Evolutionary conservation across 2,888 invertebrate genomes (phyloP), one percentile per base, ranked within the genome.

Genomic region (Melieria crassipennis): DNA sequence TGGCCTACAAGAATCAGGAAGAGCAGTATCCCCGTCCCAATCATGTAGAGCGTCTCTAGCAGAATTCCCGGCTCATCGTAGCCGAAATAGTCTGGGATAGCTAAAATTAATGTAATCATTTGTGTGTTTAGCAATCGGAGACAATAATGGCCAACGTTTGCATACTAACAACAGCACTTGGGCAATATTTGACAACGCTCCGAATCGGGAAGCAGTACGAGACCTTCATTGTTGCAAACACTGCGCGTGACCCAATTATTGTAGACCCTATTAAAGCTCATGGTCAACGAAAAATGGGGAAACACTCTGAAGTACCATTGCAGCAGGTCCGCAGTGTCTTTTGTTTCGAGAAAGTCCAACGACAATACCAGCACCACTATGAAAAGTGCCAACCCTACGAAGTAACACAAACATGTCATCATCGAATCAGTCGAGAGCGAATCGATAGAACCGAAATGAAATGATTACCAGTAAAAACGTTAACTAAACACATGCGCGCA

Each of bases 21-120:
- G 72, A 91, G 88, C 0, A 91, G 65, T 0, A 90, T 66, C 5
- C 91, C 90, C 5, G 90, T 88, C 0, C 86, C 52, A 3, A 89
- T 71, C 80, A 93, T 89, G 78, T 90, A 91, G 0, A 90, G 69
- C 4, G 94, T 76, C 85, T 93, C 92, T 2, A 91, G 88, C 42
- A 92, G 88, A 52, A 95, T 89, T 1, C 95, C 95, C 0, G 92
- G 92, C 45, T 88, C 84, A 42, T 89, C 87, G 92, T 93, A 93
- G 0, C 89, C 88, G 77, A 92, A 91, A 81, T 89, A 91, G 0
- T 91, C 86, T 5, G 64, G 74, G 0, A 79, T 65, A 47, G 75
- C 84, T 84, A 48, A 30, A 73, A 69, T 9, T n/a, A 61, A 57
- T 30, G 30, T 30, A 30, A 30, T 1, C 30, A 30, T 30, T 30